These are phyloP conservation scores for Nephila pilipes DNA, from an alignment of 1,140 invertebrate genomes.

Conservation along the genomic window DNA sequence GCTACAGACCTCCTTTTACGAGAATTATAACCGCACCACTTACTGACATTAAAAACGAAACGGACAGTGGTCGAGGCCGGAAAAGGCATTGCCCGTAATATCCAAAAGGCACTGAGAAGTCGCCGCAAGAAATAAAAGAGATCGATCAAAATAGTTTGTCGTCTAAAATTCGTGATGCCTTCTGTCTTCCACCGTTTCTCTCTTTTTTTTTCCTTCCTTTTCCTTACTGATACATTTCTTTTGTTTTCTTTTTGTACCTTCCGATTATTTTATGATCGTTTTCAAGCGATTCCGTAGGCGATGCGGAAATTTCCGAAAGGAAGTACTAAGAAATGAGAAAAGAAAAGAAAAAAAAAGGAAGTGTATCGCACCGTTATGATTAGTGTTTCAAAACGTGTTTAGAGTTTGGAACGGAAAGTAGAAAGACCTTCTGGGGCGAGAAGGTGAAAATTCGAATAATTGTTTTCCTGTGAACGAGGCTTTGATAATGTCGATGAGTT, in stretches of 20 bases:
- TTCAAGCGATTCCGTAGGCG: conserved; percentile 2
- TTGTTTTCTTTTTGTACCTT: neutral
- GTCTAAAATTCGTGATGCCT: neutral
- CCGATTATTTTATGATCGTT: conserved; percentile 41
- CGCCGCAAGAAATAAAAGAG: neutral
- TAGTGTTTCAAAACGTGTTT: conserved; percentile 26
- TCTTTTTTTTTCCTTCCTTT: neutral
- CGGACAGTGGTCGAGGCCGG: neutral
- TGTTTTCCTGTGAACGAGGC: neutral
- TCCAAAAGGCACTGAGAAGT: neutral
- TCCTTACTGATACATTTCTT: neutral
- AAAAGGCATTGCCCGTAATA: neutral
- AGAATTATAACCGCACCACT: neutral
- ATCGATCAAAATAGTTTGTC: conserved; percentile 3
- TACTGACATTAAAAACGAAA: neutral
- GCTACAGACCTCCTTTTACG: neutral
- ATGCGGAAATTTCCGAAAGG: conserved; percentile 42
- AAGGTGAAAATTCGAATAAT: conserved; percentile 24
- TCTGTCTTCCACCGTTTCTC: too few relatives aligned
- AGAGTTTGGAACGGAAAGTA: neutral
- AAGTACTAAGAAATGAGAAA: too few relatives aligned
- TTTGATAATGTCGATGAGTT: neutral
- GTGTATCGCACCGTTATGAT: conserved; percentile 38
- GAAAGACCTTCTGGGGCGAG: neutral
- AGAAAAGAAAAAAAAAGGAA: conserved; percentile 12